Conservation (phyloP, 2,113 vertebrate species). For the Hemibagrus wyckioides region DNA sequence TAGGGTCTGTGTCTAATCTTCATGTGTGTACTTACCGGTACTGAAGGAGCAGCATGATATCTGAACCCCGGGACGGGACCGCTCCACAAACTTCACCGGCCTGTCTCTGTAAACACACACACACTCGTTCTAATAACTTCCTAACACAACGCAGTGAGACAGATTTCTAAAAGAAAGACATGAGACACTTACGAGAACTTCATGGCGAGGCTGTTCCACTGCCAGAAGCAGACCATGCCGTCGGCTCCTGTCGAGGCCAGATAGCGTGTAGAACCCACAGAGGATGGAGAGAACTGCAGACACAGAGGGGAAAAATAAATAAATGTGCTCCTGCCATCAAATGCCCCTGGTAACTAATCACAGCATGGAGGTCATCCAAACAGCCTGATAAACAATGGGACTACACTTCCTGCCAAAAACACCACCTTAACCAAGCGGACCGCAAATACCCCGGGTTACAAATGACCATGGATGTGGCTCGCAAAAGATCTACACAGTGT, state of each 20-base stretch:
- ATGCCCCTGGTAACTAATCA: too few relatives aligned
- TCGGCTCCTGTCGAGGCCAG: slow-evolving; percentile 97
- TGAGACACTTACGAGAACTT: slow-evolving; percentile 85
- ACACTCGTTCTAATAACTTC: background rate
- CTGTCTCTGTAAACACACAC: slow-evolving; percentile 77
- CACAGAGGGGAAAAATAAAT: background rate
- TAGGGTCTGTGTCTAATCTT: background rate
- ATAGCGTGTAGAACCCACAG: slow-evolving; percentile 86
- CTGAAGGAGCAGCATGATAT: slow-evolving; percentile 97
- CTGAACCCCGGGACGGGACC: slow-evolving; percentile 93
- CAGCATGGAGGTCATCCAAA: too few relatives aligned
- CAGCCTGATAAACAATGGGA: too few relatives aligned
- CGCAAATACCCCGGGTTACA: too few relatives aligned
- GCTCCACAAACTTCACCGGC: slow-evolving; percentile 93
- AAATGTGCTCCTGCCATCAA: too few relatives aligned
- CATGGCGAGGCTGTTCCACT: slow-evolving; percentile 89
- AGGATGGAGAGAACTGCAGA: slow-evolving; percentile 88
- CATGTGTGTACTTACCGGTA: slow-evolving; percentile 76
- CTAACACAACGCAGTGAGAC: background rate
- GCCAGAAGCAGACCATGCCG: slow-evolving; percentile 98
- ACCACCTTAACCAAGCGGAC: background rate
- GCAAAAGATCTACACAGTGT: background rate
- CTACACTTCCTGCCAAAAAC: background rate
- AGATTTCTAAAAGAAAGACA: background rate
- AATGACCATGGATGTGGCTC: too few relatives aligned